These are phyloP conservation scores for Drosophila emarginata DNA, from an alignment of 2,888 invertebrate species.

Conservation along the genomic window DNA sequence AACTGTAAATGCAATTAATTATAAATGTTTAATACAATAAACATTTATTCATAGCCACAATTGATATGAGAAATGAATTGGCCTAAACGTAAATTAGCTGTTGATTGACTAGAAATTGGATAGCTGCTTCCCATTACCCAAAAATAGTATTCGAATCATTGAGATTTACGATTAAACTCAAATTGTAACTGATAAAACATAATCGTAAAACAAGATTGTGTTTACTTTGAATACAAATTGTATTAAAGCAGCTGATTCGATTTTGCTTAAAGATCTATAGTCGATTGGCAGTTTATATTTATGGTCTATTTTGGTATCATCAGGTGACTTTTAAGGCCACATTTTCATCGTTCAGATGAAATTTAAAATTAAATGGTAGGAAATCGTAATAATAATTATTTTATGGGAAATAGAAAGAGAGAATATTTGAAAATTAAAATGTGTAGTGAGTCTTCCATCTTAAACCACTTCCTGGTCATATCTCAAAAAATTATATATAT, in stretches of 20 bases:
- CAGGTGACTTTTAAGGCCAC: neutral
- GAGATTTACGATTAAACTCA: neutral
- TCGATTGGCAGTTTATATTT: neutral
- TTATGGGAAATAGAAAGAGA: too few species aligned
- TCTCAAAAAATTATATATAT: too few species aligned
- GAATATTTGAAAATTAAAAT: too few species aligned
- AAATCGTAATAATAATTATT: too few species aligned
- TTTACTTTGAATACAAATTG: neutral
- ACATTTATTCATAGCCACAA: slow-evolving; percentile 34
- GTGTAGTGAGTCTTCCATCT: too few species aligned
- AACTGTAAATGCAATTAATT: slow-evolving; percentile 55
- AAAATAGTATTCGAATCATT: neutral
- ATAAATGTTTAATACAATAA: slow-evolving; percentile 55
- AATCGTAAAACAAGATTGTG: neutral
- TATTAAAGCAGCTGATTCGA: neutral
- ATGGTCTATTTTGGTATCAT: neutral
- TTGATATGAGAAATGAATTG: slow-evolving; percentile 30
- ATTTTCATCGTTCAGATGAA: neutral
- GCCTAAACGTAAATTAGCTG: neutral
- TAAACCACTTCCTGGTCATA: too few species aligned
- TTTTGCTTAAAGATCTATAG: neutral
- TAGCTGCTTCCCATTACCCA: neutral
- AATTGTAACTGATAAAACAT: slow-evolving; percentile 3
- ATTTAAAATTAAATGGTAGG: too few species aligned
- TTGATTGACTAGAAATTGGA: neutral